These are phyloP conservation scores for Pocillopora verrucosa DNA, from an alignment of 64 coral and sea anemone species.

Conservation along the genomic window DNA sequence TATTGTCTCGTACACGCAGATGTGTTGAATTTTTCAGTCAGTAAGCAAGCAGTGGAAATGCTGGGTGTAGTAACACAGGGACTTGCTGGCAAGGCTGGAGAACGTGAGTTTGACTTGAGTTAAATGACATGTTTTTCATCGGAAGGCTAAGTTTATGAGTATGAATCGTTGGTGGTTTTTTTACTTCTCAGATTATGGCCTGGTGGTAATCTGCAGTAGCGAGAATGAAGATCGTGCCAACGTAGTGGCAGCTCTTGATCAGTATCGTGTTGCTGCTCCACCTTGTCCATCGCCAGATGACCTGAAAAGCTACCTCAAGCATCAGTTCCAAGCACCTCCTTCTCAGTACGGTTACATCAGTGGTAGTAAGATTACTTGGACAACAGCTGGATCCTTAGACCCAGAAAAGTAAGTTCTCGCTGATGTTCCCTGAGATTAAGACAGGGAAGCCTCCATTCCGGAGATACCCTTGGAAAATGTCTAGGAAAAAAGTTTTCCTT, in stretches of 20 bases:
- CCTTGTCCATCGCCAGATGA: conserved; percentile 34
- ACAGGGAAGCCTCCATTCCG: no score
- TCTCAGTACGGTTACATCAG: conserved; percentile 53
- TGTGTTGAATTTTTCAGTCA: conserved; percentile 78
- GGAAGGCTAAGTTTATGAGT: no score
- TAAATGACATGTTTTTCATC: no score
- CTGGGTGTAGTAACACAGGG: conserved; percentile 49
- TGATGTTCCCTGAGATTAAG: no score
- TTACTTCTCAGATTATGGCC: conserved; percentile 64
- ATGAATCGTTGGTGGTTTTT: neutral
- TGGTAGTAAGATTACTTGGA: conserved; percentile 61
- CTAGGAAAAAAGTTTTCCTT: no score
- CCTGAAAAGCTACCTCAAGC: conserved; percentile 54
- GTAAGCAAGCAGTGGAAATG: conserved; percentile 69
- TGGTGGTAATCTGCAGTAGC: conserved; percentile 82
- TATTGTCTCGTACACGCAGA: conserved; percentile 89
- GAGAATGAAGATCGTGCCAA: conserved; percentile 85
- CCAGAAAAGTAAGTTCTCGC: conserved; percentile 50
- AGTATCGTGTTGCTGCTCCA: conserved; percentile 58
- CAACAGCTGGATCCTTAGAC: conserved; percentile 65
- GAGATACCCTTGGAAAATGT: no score
- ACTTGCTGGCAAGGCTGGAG: conserved; percentile 40
- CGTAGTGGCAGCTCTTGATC: conserved; percentile 85
- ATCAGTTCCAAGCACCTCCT: conserved; percentile 41
- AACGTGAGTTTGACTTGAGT: neutral